Evolutionary conservation across 2,113 vertebrate species (phyloP), one percentile per base, ranked within the genome.

Genomic region (Menidia beryllina): DNA sequence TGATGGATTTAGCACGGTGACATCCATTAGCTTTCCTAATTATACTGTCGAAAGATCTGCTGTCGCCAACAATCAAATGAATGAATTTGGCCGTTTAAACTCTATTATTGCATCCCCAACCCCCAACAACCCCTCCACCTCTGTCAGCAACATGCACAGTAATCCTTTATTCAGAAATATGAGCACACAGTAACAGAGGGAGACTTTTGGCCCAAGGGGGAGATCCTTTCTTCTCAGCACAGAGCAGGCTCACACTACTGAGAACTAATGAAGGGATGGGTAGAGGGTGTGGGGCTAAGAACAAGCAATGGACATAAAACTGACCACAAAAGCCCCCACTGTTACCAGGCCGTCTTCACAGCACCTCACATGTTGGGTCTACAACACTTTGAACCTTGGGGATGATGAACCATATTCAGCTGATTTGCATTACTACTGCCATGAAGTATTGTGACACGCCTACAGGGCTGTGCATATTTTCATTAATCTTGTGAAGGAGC

Each of bases 21-120:
- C 73, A 90, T 91, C 89, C 84, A 89, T 93, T 92, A 92, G 90
- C 67, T 83, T 79, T 84, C 71, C 81, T 91, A 92, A 93, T 93
- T 92, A 92, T 84, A 56, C 86, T 90, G 88, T 72, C 48, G 69
- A 81, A 86, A 90, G 86, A 92, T 92, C 82, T 81, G 82, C 85
- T 78, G 85, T 89, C 81, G 77, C 85, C 88, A 89, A 91, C 85
- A 89, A 91, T 91, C 86, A 87, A 77, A 91, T 92, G 87, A 92
- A 93, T 93, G 83, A 91, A 90, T 92, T 91, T 86, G 72, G 78
- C 82, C 83, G 89, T 91, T 93, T 86, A 83, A 74, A 83, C 83
- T 63, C 83, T 87, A 91, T 91, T 90, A 85, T 84, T 79, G 72
- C 62, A 62, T 34, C 41, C 26, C 15, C 74, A 4, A 4, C 30